Base-by-base conservation (phyloP, 2,797 vertebrate species). In the Denticeps clupeoides region DNA sequence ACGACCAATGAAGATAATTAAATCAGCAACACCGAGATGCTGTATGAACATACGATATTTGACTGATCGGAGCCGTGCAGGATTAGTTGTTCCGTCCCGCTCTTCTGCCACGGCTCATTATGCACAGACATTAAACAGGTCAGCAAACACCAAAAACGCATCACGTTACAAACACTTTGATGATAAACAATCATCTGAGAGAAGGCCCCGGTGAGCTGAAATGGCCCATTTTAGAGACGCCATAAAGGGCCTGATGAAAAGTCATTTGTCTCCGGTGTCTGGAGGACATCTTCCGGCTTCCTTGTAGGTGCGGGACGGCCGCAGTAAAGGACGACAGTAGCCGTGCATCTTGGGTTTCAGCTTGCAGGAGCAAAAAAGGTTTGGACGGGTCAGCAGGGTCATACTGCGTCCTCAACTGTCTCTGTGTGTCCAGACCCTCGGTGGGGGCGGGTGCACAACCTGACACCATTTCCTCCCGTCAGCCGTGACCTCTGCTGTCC, bases 211-310 rank as follows among this genome's bases (percentile, higher is more conserved):
- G 47, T 13, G 59, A 64, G 58, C 43, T 61, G 58, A 63, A 69
- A 76, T 64, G 45, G 49, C 11, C 70, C 69, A 23, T 70, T 70
- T 73, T 68, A 68, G 60, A 64, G 62, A 59, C 44, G 66, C 43
- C 53, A 56, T 68, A 67, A 69, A 70, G 59, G 43, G 18, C 28
- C 29, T 57, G 49, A 56, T 69, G 64, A 71, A 71, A 62, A 60
- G 51, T 54, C 33, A 57, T 73, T 71, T 71, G 52, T 74, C 71
- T 73, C 57, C 43, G 35, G 40, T 26, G 27, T 60, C 49, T 59
- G 42, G 42, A n/a, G 24, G 45, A 52, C 28, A 27, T 43, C 63
- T 60, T 3, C 37, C 50, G 48, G 47, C 28, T 40, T 66, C 18
- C 8, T 38, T 35, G 35, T 38, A 35, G 38, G 11, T 21, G 35